Base-by-base conservation (phyloP, 1,140 invertebrate genomes). In the Drosophila setifemur region DNA sequence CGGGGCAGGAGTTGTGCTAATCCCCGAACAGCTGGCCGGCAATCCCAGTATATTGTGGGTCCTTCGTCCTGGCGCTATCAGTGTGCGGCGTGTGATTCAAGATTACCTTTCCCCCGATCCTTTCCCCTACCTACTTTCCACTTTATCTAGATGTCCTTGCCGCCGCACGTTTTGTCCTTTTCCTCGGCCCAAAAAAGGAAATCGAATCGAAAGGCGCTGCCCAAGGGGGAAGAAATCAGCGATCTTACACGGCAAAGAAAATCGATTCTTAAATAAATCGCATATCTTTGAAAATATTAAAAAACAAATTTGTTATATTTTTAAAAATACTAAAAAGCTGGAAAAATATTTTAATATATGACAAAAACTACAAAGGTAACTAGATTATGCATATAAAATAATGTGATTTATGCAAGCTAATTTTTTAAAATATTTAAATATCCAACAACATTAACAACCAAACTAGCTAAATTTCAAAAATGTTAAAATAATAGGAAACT, bases 81-180 rank as follows among this genome's bases (percentile, higher is more conserved):
- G 69, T 69, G 57, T 55, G 64, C 48, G 61, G 47, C 49, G 48
- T 70, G 60, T 72, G 77, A 81, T 74, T 75, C 44, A 43, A 67
- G 77, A 81, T 81, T 82, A 82, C 67, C 33, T 44, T 31, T 29
- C 60, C 23, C n/a, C 55, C 55, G 33, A n/a, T 42, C n/a, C 43
- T n/a, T 28, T 19, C 29, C 48, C 21, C 9, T 54, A 28, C 58
- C 67, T 66, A 58, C 55, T 50, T 67, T 48, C 45, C 43, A 54
- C 64, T 53, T 82, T 81, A 81, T 82, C 71, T 55, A 48, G 58
- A 75, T 81, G 76, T 76, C 77, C 78, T 71, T 81, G 61, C 53
- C 19, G 52, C 42, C 45, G 35, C 66, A 69, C 64, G 66, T 69
- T 54, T 53, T 40, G 40, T 26, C 29, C 23, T 23, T 26, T 43